phyloP scores from a whole-genome alignment of 1,140 invertebrate genomes.

The Spodoptera frugiperda region DNA sequence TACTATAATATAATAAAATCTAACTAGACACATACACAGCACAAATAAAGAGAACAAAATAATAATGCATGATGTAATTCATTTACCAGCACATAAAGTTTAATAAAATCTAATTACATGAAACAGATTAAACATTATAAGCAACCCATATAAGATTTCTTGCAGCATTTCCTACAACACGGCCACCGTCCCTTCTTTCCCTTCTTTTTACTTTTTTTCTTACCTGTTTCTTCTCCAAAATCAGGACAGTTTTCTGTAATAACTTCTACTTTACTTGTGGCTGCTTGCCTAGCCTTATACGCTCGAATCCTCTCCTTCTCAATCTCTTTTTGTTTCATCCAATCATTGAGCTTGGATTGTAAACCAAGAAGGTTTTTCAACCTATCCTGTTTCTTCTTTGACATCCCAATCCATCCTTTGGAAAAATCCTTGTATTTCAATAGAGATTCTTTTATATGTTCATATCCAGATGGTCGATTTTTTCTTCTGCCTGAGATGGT shows the following conservation, averaged over 20 bases:
- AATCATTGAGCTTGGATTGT: constrained; percentile 63
- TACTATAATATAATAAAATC: too few species aligned
- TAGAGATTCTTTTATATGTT: constrained; percentile 32
- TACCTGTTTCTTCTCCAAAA: constrained; percentile 44
- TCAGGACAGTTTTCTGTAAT: constrained; percentile 62
- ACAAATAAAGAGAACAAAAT: too few species aligned
- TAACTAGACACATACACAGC: too few species aligned
- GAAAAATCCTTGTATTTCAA: constrained; percentile 29
- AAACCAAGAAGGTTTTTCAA: constrained; percentile 49
- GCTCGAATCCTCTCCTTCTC: constrained; percentile 58
- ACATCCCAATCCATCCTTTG: constrained; percentile 18
- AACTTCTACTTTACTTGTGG: constrained; percentile 38
- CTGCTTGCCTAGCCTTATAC: constrained; percentile 21
- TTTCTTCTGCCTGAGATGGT: neutral
- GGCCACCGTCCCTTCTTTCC: constrained; percentile 50
- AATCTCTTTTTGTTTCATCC: constrained; percentile 62
- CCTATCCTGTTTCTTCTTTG: constrained; percentile 46
- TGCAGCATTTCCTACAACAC: constrained; percentile 76
- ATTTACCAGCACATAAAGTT: too few species aligned
- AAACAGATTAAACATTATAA: constrained; percentile 46
- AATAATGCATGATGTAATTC: too few species aligned
- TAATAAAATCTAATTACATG: too few species aligned
- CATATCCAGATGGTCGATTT: neutral
- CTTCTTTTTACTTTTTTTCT: constrained; percentile 33
- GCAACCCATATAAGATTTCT: constrained; percentile 73